These are phyloP conservation scores for Homarus gammarus DNA, from an alignment of 2,888 invertebrate species.

Conservation along the genomic window DNA sequence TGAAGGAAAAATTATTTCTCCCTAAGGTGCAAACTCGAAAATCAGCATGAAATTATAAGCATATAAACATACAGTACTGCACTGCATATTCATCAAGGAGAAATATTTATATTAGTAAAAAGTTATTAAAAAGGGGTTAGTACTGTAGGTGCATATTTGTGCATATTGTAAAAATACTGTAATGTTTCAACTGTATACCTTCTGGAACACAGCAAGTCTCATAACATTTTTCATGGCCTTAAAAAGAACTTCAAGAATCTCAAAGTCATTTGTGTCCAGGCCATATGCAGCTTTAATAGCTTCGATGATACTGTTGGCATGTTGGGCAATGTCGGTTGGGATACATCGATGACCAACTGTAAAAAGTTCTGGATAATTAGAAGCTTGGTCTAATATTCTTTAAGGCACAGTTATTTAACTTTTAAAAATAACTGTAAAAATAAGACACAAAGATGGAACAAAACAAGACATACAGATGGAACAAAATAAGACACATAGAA, in stretches of 20 bases:
- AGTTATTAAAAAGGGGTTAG: neutral
- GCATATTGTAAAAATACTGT: neutral
- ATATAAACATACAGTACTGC: neutral
- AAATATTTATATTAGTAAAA: neutral
- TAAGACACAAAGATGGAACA: too few species aligned
- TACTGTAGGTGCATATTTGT: too few species aligned
- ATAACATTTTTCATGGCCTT: conserved; percentile 68
- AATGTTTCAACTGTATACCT: conserved; percentile 54
- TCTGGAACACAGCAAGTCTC: conserved; percentile 67
- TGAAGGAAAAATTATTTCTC: too few species aligned
- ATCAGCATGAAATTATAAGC: neutral
- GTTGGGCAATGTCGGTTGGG: conserved; percentile 46
- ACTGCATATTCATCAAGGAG: neutral
- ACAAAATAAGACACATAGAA: too few species aligned
- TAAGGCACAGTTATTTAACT: neutral
- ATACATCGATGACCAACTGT: conserved; percentile 69
- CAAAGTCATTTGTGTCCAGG: neutral
- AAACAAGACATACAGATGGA: too few species aligned
- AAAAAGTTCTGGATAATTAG: conserved; percentile 30
- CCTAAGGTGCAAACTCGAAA: too few species aligned
- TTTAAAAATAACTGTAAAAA: too few species aligned
- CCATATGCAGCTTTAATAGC: conserved; percentile 39
- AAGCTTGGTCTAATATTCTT: neutral
- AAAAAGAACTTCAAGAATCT: conserved; percentile 22
- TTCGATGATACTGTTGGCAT: conserved; percentile 54